Percentiles rank a stretch among this genome's conserved stretches.
These are phyloP conservation scores for Serrognathus titanus DNA, from an alignment of 2,888 invertebrate species.

Conservation along the genomic window DNA sequence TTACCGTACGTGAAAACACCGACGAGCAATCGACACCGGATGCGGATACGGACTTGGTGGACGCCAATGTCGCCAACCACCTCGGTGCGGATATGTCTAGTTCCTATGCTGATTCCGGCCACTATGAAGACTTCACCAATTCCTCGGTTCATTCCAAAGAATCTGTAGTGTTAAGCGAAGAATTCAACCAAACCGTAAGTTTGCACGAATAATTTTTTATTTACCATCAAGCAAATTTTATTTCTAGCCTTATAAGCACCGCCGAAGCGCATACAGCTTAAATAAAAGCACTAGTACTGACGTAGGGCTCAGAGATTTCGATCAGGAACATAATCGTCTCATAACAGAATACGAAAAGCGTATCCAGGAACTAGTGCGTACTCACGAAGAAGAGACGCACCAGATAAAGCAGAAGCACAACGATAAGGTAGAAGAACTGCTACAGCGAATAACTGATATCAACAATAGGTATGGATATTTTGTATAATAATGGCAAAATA, in stretches of 20 bases:
- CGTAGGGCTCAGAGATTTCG: constrained; percentile 49
- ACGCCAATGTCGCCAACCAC: constrained; percentile 28
- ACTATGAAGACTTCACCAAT: constrained; percentile 77
- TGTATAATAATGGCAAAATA: background rate
- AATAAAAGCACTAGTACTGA: constrained; percentile 39
- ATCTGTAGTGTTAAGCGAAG: constrained; percentile 52
- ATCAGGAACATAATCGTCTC: constrained; percentile 64
- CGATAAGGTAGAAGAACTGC: constrained; percentile 71
- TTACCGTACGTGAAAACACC: constrained; percentile 67
- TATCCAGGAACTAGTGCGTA: constrained; percentile 69
- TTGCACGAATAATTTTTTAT: background rate
- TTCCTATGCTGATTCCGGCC: constrained; percentile 81
- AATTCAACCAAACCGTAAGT: constrained; percentile 31
- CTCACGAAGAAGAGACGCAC: constrained; percentile 64
- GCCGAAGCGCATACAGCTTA: constrained; percentile 11
- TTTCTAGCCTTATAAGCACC: constrained; percentile 32
- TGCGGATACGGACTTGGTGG: constrained; percentile 29
- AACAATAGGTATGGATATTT: constrained; percentile 59
- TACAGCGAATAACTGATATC: constrained; percentile 71
- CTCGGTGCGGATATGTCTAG: constrained; percentile 60
- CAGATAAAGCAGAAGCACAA: constrained; percentile 75
- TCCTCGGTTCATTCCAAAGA: constrained; percentile 77
- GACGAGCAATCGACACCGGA: constrained; percentile 50
- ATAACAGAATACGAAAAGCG: constrained; percentile 72
- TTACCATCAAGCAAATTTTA: background rate